phyloP scores from a whole-genome alignment of 1,140 invertebrate species.

The Drosophila persimilis region DNA sequence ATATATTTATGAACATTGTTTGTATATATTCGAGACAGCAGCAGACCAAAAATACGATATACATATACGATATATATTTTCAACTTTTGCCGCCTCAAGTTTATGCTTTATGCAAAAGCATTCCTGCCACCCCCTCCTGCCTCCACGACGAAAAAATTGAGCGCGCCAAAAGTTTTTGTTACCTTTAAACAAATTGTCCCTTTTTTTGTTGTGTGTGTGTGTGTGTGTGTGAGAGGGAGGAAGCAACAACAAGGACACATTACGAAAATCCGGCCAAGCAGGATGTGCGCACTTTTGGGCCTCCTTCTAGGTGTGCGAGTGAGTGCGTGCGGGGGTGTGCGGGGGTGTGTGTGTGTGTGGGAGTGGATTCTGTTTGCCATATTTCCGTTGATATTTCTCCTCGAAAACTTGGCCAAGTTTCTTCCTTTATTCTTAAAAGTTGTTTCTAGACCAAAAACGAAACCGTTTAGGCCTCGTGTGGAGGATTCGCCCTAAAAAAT shows the following conservation, averaged over 20 bases:
- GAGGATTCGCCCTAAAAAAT: background rate
- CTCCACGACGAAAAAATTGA: constrained; percentile 16
- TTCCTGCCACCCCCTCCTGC: constrained; percentile 19
- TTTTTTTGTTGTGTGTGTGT: constrained; percentile 39
- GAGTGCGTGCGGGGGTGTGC: constrained; percentile 20
- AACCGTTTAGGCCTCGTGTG: constrained; percentile 12
- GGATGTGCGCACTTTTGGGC: constrained; percentile 67
- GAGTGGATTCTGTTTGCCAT: constrained; percentile 45
- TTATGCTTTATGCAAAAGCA: constrained; percentile 71
- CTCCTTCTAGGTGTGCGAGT: constrained; percentile 21
- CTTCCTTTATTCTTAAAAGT: constrained; percentile 18
- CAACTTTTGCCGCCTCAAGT: constrained; percentile 68
- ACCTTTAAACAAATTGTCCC: constrained; percentile 75
- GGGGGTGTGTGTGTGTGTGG: constrained; percentile 20
- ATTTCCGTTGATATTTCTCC: constrained; percentile 71
- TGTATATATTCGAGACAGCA: constrained; percentile 7
- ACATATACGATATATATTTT: constrained; percentile 18
- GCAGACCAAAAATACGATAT: constrained; percentile 44
- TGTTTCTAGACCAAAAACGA: constrained; percentile 6
- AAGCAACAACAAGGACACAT: constrained; percentile 53
- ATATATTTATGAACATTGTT: constrained; percentile 34
- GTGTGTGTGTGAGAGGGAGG: constrained; percentile 16
- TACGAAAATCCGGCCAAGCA: constrained; percentile 67
- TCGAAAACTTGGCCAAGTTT: constrained; percentile 59
- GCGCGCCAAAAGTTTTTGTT: constrained; percentile 68